phyloP scores from a whole-genome alignment of 2,113 vertebrate genomes.

The Notiomystis cincta region DNA sequence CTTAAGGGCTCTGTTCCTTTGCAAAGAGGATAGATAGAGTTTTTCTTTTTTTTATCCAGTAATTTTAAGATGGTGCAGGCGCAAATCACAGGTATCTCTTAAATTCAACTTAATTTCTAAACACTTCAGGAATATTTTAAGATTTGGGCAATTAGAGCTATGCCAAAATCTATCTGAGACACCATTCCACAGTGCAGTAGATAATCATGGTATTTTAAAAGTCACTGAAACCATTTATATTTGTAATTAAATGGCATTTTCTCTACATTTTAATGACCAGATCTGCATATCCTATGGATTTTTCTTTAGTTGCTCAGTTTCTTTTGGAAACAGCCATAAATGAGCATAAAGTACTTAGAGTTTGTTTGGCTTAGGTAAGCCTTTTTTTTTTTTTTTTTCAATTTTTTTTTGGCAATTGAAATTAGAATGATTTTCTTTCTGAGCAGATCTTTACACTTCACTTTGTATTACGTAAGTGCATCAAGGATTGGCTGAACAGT shows the following conservation, averaged over 20 bases:
- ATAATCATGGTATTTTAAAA: not conserved
- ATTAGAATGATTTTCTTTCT: not conserved
- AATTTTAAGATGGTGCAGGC: not conserved
- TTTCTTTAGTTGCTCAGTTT: not conserved
- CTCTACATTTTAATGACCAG: not conserved
- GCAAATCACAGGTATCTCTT: not conserved
- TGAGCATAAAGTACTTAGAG: not conserved
- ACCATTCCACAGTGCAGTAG: not conserved
- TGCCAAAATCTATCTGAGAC: not conserved
- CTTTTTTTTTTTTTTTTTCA: not conserved
- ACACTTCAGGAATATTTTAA: not conserved
- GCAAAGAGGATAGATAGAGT: not conserved
- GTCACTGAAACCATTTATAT: not conserved
- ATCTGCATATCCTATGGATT: not conserved
- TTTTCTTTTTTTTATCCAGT: not conserved
- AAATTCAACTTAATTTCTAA: not conserved
- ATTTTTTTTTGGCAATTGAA: not conserved
- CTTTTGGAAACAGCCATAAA: not conserved
- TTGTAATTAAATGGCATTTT: not conserved
- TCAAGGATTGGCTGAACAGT: not conserved
- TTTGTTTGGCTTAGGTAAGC: not conserved
- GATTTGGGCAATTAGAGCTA: not conserved
- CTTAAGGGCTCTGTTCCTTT: not conserved
- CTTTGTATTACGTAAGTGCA: not conserved
- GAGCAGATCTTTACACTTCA: not conserved